A percentile compares a stretch with the other conserved stretches of the same genome.
Evolutionary conservation across 2,113 vertebrate species (phyloP).

Genomic region (Callospermophilus lateralis): DNA sequence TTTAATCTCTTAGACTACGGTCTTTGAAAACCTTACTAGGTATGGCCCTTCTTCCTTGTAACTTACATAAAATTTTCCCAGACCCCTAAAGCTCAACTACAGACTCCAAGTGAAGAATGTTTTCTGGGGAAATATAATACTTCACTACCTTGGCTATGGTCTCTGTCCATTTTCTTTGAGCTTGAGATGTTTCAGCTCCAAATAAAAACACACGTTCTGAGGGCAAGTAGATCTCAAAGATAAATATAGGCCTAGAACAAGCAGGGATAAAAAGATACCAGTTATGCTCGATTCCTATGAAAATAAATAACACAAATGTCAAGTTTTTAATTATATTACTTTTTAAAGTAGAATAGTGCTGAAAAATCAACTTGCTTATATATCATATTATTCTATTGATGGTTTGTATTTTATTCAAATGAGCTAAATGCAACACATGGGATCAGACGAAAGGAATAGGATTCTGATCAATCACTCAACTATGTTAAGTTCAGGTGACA

Average conservation of each 20-base stretch:
- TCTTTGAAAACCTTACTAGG: background rate
- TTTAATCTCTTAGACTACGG: background rate
- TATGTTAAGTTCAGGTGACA: background rate
- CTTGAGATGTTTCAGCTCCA: conserved; percentile 92
- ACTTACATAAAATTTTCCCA: background rate
- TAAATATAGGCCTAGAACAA: conserved; percentile 93
- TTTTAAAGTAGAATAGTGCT: background rate
- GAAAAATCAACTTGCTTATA: conserved; percentile 35
- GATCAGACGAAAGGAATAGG: background rate
- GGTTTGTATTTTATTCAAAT: background rate
- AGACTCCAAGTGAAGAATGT: background rate
- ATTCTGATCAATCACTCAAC: background rate
- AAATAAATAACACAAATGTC: conserved; percentile 20
- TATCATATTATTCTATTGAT: background rate
- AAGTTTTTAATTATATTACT: conserved; percentile 26
- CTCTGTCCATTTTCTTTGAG: conserved; percentile 94
- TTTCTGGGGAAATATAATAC: background rate
- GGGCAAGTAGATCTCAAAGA: conserved; percentile 95
- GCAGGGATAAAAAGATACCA: conserved; percentile 66
- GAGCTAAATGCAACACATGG: background rate
- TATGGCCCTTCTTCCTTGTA: background rate
- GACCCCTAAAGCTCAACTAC: background rate
- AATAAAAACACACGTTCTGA: conserved; percentile 93
- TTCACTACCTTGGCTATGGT: conserved; percentile 94
- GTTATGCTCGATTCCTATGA: conserved; percentile 64